These are phyloP conservation scores for Anisognathus igniventris DNA, from an alignment of 2,797 vertebrate species.

Conservation along the genomic window DNA sequence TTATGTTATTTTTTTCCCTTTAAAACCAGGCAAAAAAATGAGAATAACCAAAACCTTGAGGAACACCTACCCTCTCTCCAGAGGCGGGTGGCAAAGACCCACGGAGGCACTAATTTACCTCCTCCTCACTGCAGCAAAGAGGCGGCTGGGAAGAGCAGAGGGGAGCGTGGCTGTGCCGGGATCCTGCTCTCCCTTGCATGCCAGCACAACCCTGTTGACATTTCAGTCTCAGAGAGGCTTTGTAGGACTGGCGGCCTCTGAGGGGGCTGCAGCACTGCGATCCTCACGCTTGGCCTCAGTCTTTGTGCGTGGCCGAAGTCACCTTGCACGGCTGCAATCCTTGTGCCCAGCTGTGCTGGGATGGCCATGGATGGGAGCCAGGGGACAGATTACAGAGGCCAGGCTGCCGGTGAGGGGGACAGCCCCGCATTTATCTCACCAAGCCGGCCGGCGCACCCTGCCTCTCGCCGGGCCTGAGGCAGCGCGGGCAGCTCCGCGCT, in stretches of 20 bases:
- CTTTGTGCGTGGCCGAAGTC: fast-evolving
- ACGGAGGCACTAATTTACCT: fast-evolving
- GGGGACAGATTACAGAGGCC: background rate
- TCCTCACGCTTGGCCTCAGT: fast-evolving
- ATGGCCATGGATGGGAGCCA: background rate
- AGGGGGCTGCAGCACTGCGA: fast-evolving
- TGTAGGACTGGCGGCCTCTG: fast-evolving
- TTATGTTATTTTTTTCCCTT: background rate
- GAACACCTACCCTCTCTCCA: background rate
- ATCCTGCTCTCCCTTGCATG: background rate
- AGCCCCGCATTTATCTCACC: background rate
- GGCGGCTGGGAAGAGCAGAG: background rate
- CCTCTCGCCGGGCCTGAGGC: background rate
- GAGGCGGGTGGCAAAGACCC: background rate
- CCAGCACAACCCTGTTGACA: background rate
- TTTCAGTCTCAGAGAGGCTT: background rate
- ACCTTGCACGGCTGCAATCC: background rate
- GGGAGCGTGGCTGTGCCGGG: fast-evolving
- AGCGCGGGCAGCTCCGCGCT: fast-evolving
- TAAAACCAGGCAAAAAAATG: background rate
- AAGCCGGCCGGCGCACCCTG: background rate
- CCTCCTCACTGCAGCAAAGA: background rate
- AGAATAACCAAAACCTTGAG: background rate
- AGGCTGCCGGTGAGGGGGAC: fast-evolving
- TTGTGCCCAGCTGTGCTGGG: background rate